Conservation (phyloP, 1,140 invertebrate species). For the Leptinotarsa lineolata region DNA sequence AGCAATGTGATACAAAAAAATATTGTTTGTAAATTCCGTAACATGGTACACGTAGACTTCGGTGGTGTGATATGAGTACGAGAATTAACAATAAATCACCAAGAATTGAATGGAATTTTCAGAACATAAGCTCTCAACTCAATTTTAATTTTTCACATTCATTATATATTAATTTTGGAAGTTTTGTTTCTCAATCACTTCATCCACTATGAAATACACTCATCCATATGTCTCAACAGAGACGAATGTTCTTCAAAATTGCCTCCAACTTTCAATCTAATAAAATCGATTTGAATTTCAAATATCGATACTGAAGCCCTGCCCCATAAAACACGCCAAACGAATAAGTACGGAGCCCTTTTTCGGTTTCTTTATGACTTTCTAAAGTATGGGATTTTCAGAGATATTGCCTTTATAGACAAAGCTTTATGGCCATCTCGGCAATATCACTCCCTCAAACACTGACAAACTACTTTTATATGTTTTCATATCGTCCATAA, state of each 20-base stretch:
- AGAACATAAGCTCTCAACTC: no score
- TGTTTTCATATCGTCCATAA: constrained; percentile 41
- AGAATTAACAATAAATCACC: no score
- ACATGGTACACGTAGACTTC: no score
- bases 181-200: no score
- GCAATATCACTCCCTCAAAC: constrained; percentile 50
- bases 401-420: constrained; percentile 51
- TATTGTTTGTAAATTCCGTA: no score
- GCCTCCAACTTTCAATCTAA: constrained; percentile 3
- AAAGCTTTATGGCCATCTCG: constrained; percentile 50
- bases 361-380: constrained; percentile 51
- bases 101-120: no score
- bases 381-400: constrained; percentile 53
- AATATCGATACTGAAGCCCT: constrained; percentile 17
- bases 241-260: not conserved
- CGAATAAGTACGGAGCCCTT: constrained; percentile 24
- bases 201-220: no score
- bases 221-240: not conserved
- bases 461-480: constrained; percentile 49
- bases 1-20: no score
- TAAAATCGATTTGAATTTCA: constrained; percentile 24
- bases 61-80: no score
- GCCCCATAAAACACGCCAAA: constrained; percentile 22
- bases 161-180: no score
- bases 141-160: no score